Percentiles rank a stretch among this genome's conserved stretches.
These are phyloP conservation scores for Epizoanthus illoricatus DNA, from an alignment of 92 coral and sea anemone species.

Conservation along the genomic window DNA sequence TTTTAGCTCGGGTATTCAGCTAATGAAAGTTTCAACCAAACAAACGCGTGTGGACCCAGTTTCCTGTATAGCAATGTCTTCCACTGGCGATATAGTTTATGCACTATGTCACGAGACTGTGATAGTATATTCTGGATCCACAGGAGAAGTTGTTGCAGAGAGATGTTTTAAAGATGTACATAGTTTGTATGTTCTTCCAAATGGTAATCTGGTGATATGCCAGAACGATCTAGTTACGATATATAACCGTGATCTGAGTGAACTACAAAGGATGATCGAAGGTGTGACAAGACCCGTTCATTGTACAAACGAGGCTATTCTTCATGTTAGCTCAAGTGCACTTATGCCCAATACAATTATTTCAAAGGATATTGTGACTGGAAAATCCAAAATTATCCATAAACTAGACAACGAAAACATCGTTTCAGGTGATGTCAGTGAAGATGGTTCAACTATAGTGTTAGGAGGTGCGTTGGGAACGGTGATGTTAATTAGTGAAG, in stretches of 20 bases:
- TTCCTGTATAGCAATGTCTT: not conserved
- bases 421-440: conserved; percentile 12
- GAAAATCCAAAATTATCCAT: not conserved
- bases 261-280: not conserved
- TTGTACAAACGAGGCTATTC: not conserved
- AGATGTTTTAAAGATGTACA: not conserved
- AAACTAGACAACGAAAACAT: not conserved
- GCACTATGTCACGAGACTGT: conserved; percentile 5
- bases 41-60: not conserved
- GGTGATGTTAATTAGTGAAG: not conserved
- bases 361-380: not conserved
- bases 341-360: not conserved
- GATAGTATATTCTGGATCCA: not conserved
- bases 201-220: conserved; percentile 8
- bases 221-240: not conserved
- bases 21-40: not conserved
- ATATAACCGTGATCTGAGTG: not conserved
- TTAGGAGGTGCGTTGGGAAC: conserved; percentile 2
- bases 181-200: conserved; percentile 9
- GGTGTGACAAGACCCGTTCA: conserved; percentile 9
- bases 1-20: not conserved
- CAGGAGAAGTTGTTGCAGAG: not conserved
- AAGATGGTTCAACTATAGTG: not conserved
- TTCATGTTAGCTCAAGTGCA: not conserved
- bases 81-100: not conserved